Evolutionary conservation across 2,888 invertebrate species (phyloP), one percentile per base, ranked within the genome.

Genomic region (Agrypnus murinus): DNA sequence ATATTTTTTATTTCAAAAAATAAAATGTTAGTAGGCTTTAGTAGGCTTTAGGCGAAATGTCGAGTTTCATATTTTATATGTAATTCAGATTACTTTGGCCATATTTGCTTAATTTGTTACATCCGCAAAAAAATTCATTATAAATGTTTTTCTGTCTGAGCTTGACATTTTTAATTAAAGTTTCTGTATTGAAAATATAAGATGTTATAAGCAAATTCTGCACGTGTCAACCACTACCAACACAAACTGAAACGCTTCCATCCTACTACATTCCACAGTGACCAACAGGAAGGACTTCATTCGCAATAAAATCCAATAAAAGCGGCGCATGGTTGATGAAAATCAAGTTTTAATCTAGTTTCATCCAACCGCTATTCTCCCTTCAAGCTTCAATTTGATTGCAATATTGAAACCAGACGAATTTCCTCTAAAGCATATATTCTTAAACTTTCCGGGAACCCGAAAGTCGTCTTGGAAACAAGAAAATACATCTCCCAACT

Each of bases 301-400:
- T 10, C 50, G 5, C 31, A 50, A 32, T 50, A 25, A 50, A 14
- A 14, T 2, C 8, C 32, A 25, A 12, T 50, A 50, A 50, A 43
- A 25, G 50, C 12, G 31, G 31, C 31, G n/a, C n/a, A 50, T 31
- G 19, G 25, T 50, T 50, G 50, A 50, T 50, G 50, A 14, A 48
- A 50, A 50, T 50, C 50, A 50, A n/a, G 50, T n/a, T 50, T 50
- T 50, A 50, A 50, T 50, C 50, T 32, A n/a, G 10, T 48, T 25
- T 48, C 12, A 25, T 2, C 14, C 12, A 14, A 14, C 14, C 19
- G 48, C 2, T 25, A 19, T 25, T 31, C 31, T n/a, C 31, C 12
- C 12, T 3, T n/a, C 25, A 6, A 25, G 7, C 12, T 3, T n/a
- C 25, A 6, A 25, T 50, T 50, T 50, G 19, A 50, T 50, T 50